Conservation (phyloP, 2,113 vertebrate genomes). For the Bubo bubo region DNA sequence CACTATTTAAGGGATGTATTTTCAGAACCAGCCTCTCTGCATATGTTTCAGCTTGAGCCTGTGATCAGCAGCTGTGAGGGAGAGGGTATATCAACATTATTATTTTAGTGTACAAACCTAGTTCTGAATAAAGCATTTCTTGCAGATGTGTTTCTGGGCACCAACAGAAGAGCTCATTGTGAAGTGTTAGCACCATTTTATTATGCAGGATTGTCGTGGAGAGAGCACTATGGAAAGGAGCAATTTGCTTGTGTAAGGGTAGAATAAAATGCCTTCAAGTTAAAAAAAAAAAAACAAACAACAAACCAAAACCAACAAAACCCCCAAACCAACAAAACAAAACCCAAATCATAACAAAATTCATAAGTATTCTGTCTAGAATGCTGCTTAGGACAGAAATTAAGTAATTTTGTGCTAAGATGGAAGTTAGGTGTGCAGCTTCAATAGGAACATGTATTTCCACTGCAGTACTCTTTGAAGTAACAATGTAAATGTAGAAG, state of each 20-base stretch:
- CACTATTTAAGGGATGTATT: neutral
- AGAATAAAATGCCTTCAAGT: neutral
- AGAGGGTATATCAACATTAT: neutral
- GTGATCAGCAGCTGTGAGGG: neutral
- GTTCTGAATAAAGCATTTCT: neutral
- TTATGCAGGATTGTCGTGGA: neutral
- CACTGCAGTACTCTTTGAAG: neutral
- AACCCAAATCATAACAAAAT: neutral
- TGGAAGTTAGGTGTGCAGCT: constrained; percentile 12
- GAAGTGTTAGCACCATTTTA: neutral
- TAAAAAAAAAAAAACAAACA: neutral
- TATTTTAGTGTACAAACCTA: neutral
- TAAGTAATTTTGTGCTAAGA: neutral
- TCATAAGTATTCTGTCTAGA: neutral
- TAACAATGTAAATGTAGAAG: neutral
- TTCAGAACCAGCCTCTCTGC: neutral
- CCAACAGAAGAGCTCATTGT: neutral
- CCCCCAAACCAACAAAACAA: neutral
- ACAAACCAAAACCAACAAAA: too few species aligned
- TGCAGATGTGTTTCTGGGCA: neutral
- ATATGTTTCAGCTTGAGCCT: neutral
- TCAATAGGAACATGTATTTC: constrained; percentile 17
- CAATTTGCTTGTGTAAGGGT: neutral
- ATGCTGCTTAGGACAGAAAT: neutral
- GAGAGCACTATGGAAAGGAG: neutral